A percentile compares a stretch with the other conserved stretches of the same genome.
phyloP scores from a whole-genome alignment of 2,888 invertebrate species.

The Tanypteryx hageni region DNA sequence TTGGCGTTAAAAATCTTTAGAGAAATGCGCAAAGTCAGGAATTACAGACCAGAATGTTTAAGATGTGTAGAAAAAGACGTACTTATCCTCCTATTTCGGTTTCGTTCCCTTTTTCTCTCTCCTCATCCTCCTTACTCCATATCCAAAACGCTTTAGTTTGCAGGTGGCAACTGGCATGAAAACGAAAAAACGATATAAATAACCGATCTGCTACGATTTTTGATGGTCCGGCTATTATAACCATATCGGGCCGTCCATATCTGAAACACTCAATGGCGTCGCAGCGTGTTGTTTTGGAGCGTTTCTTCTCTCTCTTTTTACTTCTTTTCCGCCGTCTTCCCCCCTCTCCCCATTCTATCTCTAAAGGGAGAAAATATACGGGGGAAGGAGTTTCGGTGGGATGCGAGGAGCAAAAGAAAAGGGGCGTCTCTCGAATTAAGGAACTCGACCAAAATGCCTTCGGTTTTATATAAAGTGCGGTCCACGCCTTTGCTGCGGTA shows the following conservation, averaged over 20 bases:
- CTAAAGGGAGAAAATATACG: conserved; percentile 26
- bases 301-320: conserved; percentile 30
- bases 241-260: conserved; percentile 57
- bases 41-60: too few species aligned
- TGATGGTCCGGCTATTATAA: conserved; percentile 56
- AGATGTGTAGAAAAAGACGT: too few species aligned
- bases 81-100: background rate
- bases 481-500: conserved; percentile 59
- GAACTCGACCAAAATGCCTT: conserved; percentile 61
- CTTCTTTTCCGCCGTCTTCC: background rate
- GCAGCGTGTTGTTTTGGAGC: conserved; percentile 5
- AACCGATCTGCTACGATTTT: conserved; percentile 29
- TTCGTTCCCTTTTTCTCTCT: background rate
- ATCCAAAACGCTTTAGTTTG: conserved; percentile 8
- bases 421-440: conserved; percentile 63
- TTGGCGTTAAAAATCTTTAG: too few species aligned
- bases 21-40: too few species aligned
- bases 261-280: conserved; percentile 52
- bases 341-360: too few species aligned
- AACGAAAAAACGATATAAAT: conserved; percentile 33
- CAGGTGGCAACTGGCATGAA: conserved; percentile 37
- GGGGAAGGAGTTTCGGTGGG: conserved; percentile 23
- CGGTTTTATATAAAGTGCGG: conserved; percentile 62
- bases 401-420: conserved; percentile 37
- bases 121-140: background rate